Conservation (phyloP, 2,113 vertebrate species). For the Myotis lucifugus region DNA sequence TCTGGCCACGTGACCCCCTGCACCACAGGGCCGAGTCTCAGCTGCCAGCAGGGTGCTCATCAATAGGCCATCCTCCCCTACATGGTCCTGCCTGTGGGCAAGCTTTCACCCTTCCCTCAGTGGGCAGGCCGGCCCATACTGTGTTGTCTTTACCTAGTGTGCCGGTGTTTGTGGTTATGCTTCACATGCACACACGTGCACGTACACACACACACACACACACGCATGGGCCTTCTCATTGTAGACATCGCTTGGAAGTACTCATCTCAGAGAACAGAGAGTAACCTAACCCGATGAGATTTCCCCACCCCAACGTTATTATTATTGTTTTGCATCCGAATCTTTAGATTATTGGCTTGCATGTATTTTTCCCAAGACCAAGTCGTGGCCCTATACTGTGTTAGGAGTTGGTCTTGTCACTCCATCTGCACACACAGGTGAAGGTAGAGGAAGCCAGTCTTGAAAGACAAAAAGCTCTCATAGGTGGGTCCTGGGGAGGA, state of each 20-base stretch:
- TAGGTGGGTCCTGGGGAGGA: not conserved
- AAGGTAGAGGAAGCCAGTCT: not conserved
- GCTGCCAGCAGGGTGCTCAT: not conserved
- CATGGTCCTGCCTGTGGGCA: not conserved
- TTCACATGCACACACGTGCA: not conserved
- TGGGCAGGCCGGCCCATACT: not conserved
- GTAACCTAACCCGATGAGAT: not conserved
- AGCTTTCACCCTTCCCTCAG: not conserved
- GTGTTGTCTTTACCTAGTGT: fast-evolving
- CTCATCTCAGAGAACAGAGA: not conserved
- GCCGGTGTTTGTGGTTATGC: not conserved
- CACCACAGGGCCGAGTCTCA: not conserved
- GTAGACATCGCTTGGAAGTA: not conserved
- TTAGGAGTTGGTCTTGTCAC: not conserved
- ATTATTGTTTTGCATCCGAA: not conserved
- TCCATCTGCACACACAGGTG: fast-evolving
- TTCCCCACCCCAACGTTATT: not conserved
- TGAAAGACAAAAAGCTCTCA: not conserved
- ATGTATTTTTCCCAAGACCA: not conserved
- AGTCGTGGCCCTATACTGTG: not conserved
- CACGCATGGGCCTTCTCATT: not conserved
- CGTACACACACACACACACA: fast-evolving
- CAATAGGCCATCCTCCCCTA: fast-evolving
- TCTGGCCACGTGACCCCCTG: fast-evolving
- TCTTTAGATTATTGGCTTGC: not conserved